A percentile compares a stretch with the other conserved stretches of the same genome.
These are phyloP conservation scores for Distichodus sexfasciatus DNA, from an alignment of 2,797 vertebrate species.

Conservation along the genomic window DNA sequence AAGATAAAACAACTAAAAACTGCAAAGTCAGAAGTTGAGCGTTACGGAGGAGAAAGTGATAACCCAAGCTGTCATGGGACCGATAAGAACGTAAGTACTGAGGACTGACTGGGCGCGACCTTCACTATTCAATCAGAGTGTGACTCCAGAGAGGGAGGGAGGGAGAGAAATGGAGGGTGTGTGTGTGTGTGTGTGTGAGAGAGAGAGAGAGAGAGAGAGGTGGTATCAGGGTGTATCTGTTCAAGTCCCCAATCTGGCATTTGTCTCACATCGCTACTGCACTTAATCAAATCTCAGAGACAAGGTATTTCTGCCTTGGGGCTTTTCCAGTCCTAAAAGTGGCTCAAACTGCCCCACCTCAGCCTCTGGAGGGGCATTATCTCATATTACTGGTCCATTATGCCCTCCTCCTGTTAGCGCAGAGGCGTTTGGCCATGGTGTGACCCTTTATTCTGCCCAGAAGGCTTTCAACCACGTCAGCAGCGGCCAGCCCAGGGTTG, in stretches of 20 bases:
- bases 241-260: constrained; percentile 54
- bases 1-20: constrained; percentile 16
- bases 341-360: neutral
- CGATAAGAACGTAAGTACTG: too few relatives aligned
- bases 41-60: neutral
- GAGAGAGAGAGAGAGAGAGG: neutral
- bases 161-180: neutral
- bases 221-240: neutral
- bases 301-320: constrained; percentile 54
- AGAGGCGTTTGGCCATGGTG: neutral
- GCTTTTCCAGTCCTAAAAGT: constrained; percentile 25
- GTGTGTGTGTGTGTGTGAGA: neutral
- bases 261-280: constrained; percentile 62
- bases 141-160: neutral
- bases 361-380: constrained; percentile 6
- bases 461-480: neutral
- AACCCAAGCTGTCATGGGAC: constrained; percentile 2
- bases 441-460: neutral
- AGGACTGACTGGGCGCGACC: too few relatives aligned
- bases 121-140: neutral
- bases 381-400: constrained; percentile 13
- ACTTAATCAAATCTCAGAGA: constrained; percentile 59
- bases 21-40: constrained; percentile 9
- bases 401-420: neutral
- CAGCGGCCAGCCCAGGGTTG: too few relatives aligned